phyloP scores from a whole-genome alignment of 2,888 invertebrate species.

The Cosmia trapezina region DNA sequence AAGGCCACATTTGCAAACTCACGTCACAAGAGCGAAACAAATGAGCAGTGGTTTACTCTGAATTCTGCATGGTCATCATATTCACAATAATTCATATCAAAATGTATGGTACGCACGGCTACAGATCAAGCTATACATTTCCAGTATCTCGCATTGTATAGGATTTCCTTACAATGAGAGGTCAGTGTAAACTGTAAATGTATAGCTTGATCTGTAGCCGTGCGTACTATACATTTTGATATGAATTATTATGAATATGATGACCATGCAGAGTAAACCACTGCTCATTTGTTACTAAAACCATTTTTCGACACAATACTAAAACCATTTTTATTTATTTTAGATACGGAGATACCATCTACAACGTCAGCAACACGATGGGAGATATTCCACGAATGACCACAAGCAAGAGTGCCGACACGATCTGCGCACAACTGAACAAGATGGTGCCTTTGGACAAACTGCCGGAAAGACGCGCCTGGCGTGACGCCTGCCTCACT shows the following conservation, averaged over 20 bases:
- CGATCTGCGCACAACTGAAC: constrained; percentile 93
- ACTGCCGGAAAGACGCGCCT: constrained; percentile 93
- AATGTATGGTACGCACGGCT: too few species aligned
- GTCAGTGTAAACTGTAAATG: too few species aligned
- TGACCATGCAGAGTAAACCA: not conserved
- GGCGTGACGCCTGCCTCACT: constrained; percentile 96
- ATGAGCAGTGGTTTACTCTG: not conserved
- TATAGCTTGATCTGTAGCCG: too few species aligned
- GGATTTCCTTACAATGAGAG: too few species aligned
- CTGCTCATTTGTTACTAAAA: not conserved
- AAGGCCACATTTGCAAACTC: not conserved
- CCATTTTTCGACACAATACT: too few species aligned
- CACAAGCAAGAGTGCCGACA: constrained; percentile 91
- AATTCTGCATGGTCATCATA: not conserved
- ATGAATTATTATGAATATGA: not conserved
- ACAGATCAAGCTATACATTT: too few species aligned
- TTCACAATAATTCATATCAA: not conserved
- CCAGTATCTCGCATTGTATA: too few species aligned
- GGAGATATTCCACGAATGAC: constrained; percentile 93
- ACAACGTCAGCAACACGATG: constrained; percentile 93
- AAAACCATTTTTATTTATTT: not conserved
- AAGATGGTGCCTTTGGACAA: constrained; percentile 93
- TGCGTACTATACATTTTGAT: too few species aligned
- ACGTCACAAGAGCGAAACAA: not conserved
- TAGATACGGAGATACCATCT: constrained; percentile 90